A percentile compares a stretch with the other conserved stretches of the same genome.
Evolutionary conservation across 2,113 vertebrate genomes (phyloP).

Genomic region (Pseudorectes ferrugineus): DNA sequence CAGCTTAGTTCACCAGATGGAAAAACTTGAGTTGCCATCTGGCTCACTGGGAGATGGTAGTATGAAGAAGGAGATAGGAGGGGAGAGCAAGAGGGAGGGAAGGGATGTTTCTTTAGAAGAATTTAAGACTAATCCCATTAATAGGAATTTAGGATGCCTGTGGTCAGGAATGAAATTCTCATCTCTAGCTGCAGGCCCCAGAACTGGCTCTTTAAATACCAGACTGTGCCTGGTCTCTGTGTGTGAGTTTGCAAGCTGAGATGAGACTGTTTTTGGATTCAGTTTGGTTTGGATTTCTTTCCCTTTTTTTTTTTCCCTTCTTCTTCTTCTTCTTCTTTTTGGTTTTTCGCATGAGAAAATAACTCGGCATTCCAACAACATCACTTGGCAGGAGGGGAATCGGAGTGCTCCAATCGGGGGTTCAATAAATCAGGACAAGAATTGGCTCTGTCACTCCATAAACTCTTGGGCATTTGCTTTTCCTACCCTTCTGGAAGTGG

Average conservation of each 20-base stretch:
- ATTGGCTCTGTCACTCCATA: slow-evolving; percentile 57
- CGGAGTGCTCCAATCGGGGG: slow-evolving; percentile 30
- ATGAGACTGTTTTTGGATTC: not conserved
- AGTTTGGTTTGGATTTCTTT: not conserved
- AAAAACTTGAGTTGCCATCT: not conserved
- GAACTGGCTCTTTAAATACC: not conserved
- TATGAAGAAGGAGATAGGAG: not conserved
- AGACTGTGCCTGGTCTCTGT: not conserved
- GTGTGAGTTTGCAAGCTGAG: not conserved
- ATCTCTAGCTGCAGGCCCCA: not conserved
- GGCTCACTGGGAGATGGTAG: not conserved
- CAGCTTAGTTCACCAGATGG: not conserved
- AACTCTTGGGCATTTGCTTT: slow-evolving; percentile 60
- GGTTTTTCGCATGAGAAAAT: slow-evolving; percentile 61
- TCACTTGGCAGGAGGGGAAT: slow-evolving; percentile 51
- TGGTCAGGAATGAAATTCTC: slow-evolving; percentile 32
- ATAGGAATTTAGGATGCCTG: slow-evolving; percentile 13
- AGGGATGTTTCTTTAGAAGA: slow-evolving; percentile 27
- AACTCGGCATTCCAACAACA: slow-evolving; percentile 61
- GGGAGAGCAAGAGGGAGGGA: not conserved
- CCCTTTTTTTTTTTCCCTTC: not conserved
- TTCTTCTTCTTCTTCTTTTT: not conserved
- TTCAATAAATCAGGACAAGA: slow-evolving; percentile 63
- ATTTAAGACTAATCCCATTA: slow-evolving; percentile 26
- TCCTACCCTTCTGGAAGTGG: slow-evolving; percentile 40